Percentiles rank a stretch among this genome's conserved stretches.
Evolutionary conservation across 2,113 vertebrate species (phyloP).

Genomic region (Poecilia latipinna): DNA sequence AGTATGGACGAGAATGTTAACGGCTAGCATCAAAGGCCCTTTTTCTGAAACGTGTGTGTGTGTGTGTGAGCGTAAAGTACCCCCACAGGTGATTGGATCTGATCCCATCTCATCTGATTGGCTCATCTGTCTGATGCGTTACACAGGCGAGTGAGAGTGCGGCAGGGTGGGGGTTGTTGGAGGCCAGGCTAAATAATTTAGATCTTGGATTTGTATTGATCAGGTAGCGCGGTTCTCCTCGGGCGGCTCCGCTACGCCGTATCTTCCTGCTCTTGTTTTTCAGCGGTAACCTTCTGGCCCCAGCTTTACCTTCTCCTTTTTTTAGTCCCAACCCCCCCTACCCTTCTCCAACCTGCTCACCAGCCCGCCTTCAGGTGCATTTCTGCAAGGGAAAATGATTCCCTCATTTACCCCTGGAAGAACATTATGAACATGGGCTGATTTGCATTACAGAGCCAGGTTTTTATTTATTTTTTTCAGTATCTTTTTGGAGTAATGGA

Average conservation of each 20-base stretch:
- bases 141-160: slow-evolving; percentile 37
- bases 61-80: slow-evolving; percentile 31
- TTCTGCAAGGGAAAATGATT: slow-evolving; percentile 22
- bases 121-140: slow-evolving; percentile 65
- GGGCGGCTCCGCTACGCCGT: slow-evolving; percentile 41
- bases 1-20: slow-evolving; percentile 79
- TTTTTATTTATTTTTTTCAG: background rate
- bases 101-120: slow-evolving; percentile 67
- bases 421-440: slow-evolving; percentile 39
- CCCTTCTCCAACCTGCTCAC: slow-evolving; percentile 35
- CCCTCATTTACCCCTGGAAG: slow-evolving; percentile 9
- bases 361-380: slow-evolving; percentile 52
- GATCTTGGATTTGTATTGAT: slow-evolving; percentile 78
- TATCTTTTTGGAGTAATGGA: slow-evolving; percentile 49
- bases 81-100: slow-evolving; percentile 74
- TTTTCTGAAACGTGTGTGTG: slow-evolving; percentile 48
- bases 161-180: slow-evolving; percentile 34
- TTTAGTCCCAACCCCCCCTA: background rate
- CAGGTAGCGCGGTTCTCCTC: slow-evolving; percentile 59
- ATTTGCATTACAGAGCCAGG: slow-evolving; percentile 19
- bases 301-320: slow-evolving; percentile 31
- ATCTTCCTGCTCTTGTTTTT: slow-evolving; percentile 44
- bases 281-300: slow-evolving; percentile 64
- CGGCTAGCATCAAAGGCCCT: slow-evolving; percentile 77
- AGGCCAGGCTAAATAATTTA: slow-evolving; percentile 79